These are phyloP conservation scores for Hafferia zeledoni DNA, from an alignment of 2,797 vertebrate species.

Conservation along the genomic window DNA sequence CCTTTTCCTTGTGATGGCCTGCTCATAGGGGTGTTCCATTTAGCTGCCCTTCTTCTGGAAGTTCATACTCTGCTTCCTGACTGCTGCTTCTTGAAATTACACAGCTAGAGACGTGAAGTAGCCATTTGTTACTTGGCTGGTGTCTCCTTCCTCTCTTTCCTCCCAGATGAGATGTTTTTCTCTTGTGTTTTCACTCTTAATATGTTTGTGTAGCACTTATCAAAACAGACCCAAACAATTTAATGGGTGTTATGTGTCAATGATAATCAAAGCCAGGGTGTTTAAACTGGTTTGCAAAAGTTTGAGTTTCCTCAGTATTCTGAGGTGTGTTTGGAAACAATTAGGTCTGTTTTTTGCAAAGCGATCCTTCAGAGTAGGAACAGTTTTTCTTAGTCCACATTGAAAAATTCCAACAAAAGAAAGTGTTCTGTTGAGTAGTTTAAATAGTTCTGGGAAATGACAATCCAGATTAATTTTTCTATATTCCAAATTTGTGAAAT, in stretches of 20 bases:
- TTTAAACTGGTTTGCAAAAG: background rate
- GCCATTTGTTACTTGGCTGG: constrained; percentile 13
- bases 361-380: background rate
- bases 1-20: background rate
- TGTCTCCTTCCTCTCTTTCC: background rate
- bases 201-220: constrained; percentile 12
- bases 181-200: constrained; percentile 5
- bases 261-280: constrained; percentile 7
- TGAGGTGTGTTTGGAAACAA: constrained; percentile 31
- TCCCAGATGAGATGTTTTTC: background rate
- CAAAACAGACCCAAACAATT: constrained; percentile 19
- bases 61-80: background rate
- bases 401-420: background rate
- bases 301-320: constrained; percentile 17
- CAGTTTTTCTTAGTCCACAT: background rate
- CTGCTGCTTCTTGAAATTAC: background rate
- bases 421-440: background rate
- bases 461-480: background rate
- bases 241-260: constrained; percentile 2
- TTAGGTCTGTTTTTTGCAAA: background rate
- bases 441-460: constrained; percentile 2
- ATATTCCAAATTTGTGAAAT: background rate
- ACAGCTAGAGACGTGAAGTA: background rate
- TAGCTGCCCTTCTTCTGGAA: background rate
- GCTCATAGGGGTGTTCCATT: background rate